phyloP scores from a whole-genome alignment of 2,113 vertebrate species.

The Phocoena phocoena region DNA sequence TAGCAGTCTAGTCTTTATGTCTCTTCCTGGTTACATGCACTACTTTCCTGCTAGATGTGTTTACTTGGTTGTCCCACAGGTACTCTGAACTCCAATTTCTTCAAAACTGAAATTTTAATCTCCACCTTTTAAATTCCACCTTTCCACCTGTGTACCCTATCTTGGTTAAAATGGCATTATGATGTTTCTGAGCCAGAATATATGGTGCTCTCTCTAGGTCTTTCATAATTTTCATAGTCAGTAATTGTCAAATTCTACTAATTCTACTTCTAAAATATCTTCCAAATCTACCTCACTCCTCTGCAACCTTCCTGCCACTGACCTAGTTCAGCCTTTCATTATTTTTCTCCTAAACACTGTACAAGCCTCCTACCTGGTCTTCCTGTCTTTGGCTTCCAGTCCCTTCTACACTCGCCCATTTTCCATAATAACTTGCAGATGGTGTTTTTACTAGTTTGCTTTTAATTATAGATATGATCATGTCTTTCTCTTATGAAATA shows the following conservation, averaged over 20 bases:
- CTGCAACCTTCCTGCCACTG: neutral
- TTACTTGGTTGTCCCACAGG: neutral
- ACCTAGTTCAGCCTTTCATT: neutral
- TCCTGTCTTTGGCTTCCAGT: neutral
- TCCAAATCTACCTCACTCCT: neutral
- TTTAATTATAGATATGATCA: neutral
- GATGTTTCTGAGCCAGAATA: constrained; percentile 22
- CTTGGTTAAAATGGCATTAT: neutral
- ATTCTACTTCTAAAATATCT: neutral
- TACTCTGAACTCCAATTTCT: neutral
- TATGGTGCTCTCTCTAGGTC: neutral
- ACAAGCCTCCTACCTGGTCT: neutral
- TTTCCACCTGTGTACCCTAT: neutral
- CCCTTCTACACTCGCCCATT: neutral
- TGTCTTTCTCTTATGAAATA: neutral
- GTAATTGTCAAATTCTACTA: neutral
- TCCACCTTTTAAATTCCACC: neutral
- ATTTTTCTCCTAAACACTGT: neutral
- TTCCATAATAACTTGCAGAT: neutral
- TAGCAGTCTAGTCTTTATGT: neutral
- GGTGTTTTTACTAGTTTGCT: neutral
- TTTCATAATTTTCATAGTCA: neutral
- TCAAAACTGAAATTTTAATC: constrained; percentile 12
- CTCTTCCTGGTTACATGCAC: neutral
- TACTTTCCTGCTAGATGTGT: neutral